Percentiles rank a stretch among this genome's conserved stretches.
These are phyloP conservation scores for Dendrolimus punctatus DNA, from an alignment of 1,140 invertebrate genomes.

Conservation along the genomic window DNA sequence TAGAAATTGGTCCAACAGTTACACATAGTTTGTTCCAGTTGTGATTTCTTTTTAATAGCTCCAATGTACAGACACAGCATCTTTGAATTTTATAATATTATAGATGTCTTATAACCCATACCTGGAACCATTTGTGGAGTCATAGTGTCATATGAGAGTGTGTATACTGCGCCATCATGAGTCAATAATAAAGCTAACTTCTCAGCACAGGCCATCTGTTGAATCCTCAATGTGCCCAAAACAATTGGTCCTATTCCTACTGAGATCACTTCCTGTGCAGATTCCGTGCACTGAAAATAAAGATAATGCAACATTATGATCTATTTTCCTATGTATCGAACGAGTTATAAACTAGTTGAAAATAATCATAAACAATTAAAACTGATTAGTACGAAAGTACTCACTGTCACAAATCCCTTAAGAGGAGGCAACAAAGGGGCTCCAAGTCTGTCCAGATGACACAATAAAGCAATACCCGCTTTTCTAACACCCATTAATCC, in stretches of 20 bases:
- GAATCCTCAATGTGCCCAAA: constrained; percentile 65
- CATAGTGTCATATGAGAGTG: constrained; percentile 65
- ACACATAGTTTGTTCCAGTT: too few species aligned
- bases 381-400: constrained; percentile 8
- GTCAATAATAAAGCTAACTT: constrained; percentile 70
- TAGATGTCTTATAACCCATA: constrained; percentile 13
- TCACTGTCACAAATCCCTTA: constrained; percentile 63
- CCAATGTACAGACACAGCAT: neutral
- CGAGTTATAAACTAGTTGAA: neutral
- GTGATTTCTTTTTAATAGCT: too few species aligned
- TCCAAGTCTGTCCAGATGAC: constrained; percentile 90
- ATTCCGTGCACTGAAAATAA: constrained; percentile 55
- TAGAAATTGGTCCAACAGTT: too few species aligned
- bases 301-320: neutral
- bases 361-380: too few species aligned
- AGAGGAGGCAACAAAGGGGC: constrained; percentile 83
- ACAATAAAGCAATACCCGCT: constrained; percentile 90
- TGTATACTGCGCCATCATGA: constrained; percentile 71
- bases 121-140: constrained; percentile 61
- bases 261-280: constrained; percentile 70
- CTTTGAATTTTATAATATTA: neutral
- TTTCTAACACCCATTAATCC: constrained; percentile 86
- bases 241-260: constrained; percentile 57
- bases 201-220: constrained; percentile 72
- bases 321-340: neutral